Conservation (phyloP, 2,888 invertebrate species). For the Nephrotoma appendiculata region DNA sequence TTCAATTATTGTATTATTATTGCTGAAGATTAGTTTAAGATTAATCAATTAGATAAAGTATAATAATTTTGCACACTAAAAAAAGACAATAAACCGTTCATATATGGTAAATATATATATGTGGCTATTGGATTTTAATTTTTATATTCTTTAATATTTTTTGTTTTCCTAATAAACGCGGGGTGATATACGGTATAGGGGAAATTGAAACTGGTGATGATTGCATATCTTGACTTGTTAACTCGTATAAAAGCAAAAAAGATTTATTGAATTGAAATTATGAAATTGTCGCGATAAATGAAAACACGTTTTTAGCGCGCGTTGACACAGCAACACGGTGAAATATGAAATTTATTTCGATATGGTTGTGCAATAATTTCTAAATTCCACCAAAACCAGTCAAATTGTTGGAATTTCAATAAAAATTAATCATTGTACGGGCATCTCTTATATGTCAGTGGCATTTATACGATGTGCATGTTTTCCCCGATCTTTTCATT, state of each 20-base stretch:
- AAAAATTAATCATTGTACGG: no score
- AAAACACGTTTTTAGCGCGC: neutral
- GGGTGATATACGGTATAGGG: neutral
- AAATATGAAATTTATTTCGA: no score
- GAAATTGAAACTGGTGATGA: neutral
- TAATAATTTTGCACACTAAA: neutral
- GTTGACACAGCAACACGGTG: no score
- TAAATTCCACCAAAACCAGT: no score
- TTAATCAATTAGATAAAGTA: neutral
- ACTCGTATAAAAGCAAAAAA: neutral
- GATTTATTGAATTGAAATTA: neutral
- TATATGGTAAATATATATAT: neutral
- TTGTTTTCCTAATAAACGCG: neutral
- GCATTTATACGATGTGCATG: no score
- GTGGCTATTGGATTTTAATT: neutral
- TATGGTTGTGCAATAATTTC: no score
- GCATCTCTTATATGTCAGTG: no score
- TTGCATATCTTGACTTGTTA: neutral
- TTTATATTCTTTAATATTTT: no score
- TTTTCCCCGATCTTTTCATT: no score
- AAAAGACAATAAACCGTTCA: neutral
- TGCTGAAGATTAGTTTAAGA: neutral
- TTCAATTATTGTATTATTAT: neutral
- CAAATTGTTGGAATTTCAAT: no score
- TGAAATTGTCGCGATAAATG: neutral